Conservation (phyloP, 2,888 invertebrate species). For the Synanthedon vespiformis region DNA sequence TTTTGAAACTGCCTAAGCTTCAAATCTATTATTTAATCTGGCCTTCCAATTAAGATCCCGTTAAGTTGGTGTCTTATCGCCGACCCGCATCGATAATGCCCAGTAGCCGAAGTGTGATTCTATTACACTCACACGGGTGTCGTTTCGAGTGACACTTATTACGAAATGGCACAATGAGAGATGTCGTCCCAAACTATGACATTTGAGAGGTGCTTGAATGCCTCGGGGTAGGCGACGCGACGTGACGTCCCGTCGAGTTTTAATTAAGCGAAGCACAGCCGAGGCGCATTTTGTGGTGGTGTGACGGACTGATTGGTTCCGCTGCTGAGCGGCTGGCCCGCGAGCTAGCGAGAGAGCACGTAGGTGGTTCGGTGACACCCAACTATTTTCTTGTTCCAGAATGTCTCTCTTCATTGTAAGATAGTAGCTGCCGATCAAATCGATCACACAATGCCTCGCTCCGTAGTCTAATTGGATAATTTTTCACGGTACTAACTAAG, state of each 20-base stretch:
- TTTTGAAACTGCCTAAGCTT: slow-evolving; percentile 16
- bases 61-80: slow-evolving; percentile 44
- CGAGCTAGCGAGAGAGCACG: slow-evolving; percentile 31
- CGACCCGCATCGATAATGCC: slow-evolving; percentile 38
- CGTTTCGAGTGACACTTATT: slow-evolving; percentile 3
- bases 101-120: slow-evolving; percentile 48
- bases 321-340: slow-evolving; percentile 30
- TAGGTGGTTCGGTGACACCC: slow-evolving; percentile 57
- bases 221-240: slow-evolving; percentile 43
- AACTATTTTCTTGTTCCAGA: slow-evolving; percentile 53
- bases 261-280: slow-evolving; percentile 59
- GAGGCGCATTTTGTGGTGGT: slow-evolving; percentile 51
- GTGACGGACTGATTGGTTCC: slow-evolving; percentile 62
- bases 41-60: slow-evolving; percentile 46
- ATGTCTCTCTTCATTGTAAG: slow-evolving; percentile 55
- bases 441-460: slow-evolving; percentile 46
- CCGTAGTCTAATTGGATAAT: slow-evolving; percentile 56
- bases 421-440: slow-evolving; percentile 47
- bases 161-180: slow-evolving; percentile 11
- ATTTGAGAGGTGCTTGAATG: slow-evolving; percentile 31
- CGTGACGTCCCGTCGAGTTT: slow-evolving; percentile 59
- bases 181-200: slow-evolving; percentile 38
- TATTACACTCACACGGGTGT: slow-evolving; percentile 40
- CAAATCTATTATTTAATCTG: slow-evolving; percentile 34
- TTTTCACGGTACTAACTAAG: slow-evolving; percentile 43